Evolutionary conservation across 2,113 vertebrate genomes (phyloP), one percentile per base, ranked within the genome.

Genomic region (Cyprichromis sp.): DNA sequence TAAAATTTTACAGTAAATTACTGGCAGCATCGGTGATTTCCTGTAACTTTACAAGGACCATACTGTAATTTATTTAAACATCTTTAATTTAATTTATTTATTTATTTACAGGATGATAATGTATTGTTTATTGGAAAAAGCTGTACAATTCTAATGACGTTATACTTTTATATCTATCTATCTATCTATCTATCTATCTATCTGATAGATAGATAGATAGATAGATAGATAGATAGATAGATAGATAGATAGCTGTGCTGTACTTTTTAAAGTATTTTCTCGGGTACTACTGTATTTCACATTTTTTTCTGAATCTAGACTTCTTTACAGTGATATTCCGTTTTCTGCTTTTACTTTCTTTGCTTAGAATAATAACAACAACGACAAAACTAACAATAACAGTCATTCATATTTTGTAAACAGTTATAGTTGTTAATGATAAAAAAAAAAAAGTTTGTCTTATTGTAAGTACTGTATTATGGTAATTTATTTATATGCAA

Each of bases 41-140:
- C 14, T 29, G 42, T 47, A 76, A 19, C 9, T 47, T 2, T 42
- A 42, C 36, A 71, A 14, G 36, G n/a, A 71, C 12, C 12, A 42
- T 24, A 42, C n/a, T 71, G 12, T 71, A 24, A 42, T 71, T 42
- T 71, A 71, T 68, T 21, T 40, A 68, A 38, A 40, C 7, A 40
- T 71, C 3, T 73, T 73, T 17, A 26, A 38, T 66, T 66, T 12
- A 0, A 36, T n/a, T 24, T 0, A 10, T 73, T 45, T 0, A 26
- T 42, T 45, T 38, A 3, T 73, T 73, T 73, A 26, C 21, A 73
- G 13, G 5, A 45, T 26, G 21, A 73, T 45, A 45, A 2, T 26
- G 21, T 45, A 45, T 3, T 45, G 5, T 45, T 45, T 73, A 42
- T 6, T 26, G 13, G 38, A 17, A 42, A 73, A 16, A 42, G 13